Evolutionary conservation across 2,888 invertebrate genomes (phyloP).

Genomic region (Zootermopsis nevadensis): DNA sequence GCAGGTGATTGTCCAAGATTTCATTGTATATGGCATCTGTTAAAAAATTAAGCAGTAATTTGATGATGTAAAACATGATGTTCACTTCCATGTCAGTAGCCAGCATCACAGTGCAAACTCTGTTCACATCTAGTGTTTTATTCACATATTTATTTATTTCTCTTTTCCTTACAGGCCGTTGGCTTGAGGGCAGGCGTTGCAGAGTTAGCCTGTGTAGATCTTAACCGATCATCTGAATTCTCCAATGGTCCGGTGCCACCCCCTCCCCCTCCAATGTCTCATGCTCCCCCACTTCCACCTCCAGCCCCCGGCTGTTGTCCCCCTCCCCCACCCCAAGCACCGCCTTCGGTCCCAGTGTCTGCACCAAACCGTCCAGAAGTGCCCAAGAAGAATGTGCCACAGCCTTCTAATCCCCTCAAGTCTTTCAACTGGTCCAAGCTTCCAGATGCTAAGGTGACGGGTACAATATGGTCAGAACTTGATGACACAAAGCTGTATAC

Average conservation of each 20-base stretch:
- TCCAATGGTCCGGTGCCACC: constrained; percentile 67
- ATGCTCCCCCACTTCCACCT: constrained; percentile 65
- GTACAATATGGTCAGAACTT: constrained; percentile 95
- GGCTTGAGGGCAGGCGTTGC: constrained; percentile 43
- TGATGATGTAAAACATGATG: too few relatives aligned
- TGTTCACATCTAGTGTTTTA: too few relatives aligned
- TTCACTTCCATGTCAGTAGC: too few relatives aligned
- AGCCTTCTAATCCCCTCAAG: constrained; percentile 91
- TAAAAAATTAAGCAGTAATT: too few relatives aligned
- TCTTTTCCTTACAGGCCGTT: constrained; percentile 45
- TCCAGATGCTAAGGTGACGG: constrained; percentile 86
- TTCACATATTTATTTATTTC: too few relatives aligned
- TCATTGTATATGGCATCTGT: too few relatives aligned
- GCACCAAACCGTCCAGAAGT: constrained; percentile 43
- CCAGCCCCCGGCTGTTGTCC: constrained; percentile 62
- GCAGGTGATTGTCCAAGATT: too few relatives aligned
- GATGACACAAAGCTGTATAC: constrained; percentile 94
- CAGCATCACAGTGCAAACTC: too few relatives aligned
- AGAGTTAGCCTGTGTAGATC: constrained; percentile 19
- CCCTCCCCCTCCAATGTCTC: constrained; percentile 67
- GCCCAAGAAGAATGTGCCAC: constrained; percentile 86
- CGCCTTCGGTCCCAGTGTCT: constrained; percentile 52
- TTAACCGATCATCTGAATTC: constrained; percentile 29
- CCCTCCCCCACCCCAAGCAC: constrained; percentile 56
- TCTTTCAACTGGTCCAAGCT: constrained; percentile 98